Evolutionary conservation across 1,140 invertebrate genomes (phyloP).

Genomic region (Drosophila triauraria): DNA sequence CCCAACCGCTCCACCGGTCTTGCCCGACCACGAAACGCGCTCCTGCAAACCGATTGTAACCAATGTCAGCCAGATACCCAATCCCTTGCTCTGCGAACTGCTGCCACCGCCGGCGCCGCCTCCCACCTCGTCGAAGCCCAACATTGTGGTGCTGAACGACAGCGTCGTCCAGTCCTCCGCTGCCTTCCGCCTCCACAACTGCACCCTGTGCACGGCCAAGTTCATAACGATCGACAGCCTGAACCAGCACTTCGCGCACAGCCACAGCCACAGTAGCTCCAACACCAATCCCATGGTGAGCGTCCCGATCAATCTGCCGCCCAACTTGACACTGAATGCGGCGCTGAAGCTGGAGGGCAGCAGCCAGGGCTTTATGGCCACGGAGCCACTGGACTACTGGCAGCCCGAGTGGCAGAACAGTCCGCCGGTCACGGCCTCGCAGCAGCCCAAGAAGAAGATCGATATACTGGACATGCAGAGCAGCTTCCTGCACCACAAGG

Average conservation of each 20-base stretch:
- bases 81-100: conserved; percentile 58
- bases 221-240: conserved; percentile 76
- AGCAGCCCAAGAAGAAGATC: conserved; percentile 60
- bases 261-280: conserved; percentile 55
- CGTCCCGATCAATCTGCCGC: conserved; percentile 46
- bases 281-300: conserved; percentile 64
- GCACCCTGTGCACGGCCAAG: conserved; percentile 65
- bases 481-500: conserved; percentile 70
- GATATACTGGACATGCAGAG: conserved; percentile 77
- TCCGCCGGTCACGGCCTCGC: conserved; percentile 14
- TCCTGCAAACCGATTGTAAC: conserved; percentile 79
- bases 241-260: conserved; percentile 65
- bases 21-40: conserved; percentile 37
- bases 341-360: conserved; percentile 52
- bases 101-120: conserved; percentile 31
- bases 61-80: conserved; percentile 75
- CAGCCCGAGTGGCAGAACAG: conserved; percentile 60
- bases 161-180: conserved; percentile 77
- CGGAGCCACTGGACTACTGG: conserved; percentile 48
- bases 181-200: conserved; percentile 73
- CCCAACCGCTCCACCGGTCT: neutral
- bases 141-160: conserved; percentile 82
- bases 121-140: conserved; percentile 54
- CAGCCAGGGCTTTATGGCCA: conserved; percentile 11
- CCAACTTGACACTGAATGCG: conserved; percentile 21